phyloP scores from a whole-genome alignment of 2,797 vertebrate genomes.

The Rallus crepitans region DNA sequence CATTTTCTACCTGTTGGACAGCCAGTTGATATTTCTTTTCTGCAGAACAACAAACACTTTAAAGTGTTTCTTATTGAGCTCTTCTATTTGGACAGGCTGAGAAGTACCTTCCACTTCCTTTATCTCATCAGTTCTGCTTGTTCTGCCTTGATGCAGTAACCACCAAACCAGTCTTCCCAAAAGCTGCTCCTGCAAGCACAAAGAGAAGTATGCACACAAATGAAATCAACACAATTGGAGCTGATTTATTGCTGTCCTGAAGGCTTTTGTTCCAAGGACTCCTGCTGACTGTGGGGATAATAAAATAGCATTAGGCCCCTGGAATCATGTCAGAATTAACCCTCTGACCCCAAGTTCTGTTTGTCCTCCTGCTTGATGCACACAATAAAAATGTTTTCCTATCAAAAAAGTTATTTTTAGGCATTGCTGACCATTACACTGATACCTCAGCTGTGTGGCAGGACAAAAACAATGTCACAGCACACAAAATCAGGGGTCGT shows the following conservation, averaged over 20 bases:
- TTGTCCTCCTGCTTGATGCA: background rate
- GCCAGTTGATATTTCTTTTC: background rate
- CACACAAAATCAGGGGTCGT: background rate
- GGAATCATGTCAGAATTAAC: background rate
- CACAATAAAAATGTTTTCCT: background rate
- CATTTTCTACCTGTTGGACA: background rate
- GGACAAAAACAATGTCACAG: background rate
- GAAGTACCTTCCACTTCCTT: background rate
- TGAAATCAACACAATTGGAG: background rate
- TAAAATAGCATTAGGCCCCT: background rate
- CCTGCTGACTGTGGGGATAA: background rate
- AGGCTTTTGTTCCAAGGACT: background rate
- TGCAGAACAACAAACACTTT: background rate
- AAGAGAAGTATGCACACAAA: background rate
- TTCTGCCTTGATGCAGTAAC: background rate
- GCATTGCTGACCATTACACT: background rate
- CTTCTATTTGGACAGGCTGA: background rate
- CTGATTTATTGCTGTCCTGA: background rate
- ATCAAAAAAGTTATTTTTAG: background rate
- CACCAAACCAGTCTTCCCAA: background rate
- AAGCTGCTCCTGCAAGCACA: background rate
- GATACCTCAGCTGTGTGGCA: background rate
- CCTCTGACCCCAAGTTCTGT: background rate
- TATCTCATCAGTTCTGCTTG: background rate
- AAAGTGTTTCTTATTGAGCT: background rate